Base-by-base conservation (phyloP, 37 sponge, comb jelly and placozoan species). In the Oopsacas minuta region DNA sequence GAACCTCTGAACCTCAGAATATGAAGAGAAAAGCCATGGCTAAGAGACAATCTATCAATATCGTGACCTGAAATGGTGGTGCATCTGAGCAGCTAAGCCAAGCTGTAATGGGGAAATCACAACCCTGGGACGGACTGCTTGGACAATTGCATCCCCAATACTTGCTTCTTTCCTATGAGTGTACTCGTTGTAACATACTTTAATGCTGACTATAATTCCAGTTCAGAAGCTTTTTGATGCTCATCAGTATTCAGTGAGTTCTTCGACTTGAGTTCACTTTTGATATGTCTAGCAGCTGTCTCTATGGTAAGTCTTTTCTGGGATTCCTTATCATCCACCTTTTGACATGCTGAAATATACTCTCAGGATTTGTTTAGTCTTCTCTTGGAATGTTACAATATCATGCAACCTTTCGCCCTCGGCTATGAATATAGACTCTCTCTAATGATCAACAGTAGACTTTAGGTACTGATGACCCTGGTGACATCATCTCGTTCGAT, bases 351-450 rank as follows among this genome's bases (percentile, higher is more conserved):
- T 46, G 37, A 52, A 38, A 82, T 51, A 85, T 51, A 82, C 86
- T 37, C 52, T 34, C 38, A 85, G 86, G 52, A 85, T 85, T 61
- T 61, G 30, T 32, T 61, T 61, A 61, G 75, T 61, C 75, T 61
- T 61, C 49, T 42, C 49, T 8, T 15, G 49, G 49, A 42, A 42
- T 42, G 49, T 42, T 42, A 42, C 49, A 42, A 42, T 42, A 42
- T 42, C 49, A 42, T 42, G 49, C 49, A 42, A 42, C 49, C 49
- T 15, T 42, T 42, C 49, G 15, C 49, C 49, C 49, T 42, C 49
- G 49, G 49, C 49, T 17, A 42, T 42, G 49, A 42, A 42, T 42
- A 42, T 42, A 42, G 49, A 42, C 49, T 42, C 49, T 15, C 49
- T 15, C 8, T 42, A 42, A 42, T 42, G 49, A 17, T 42, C 49